Evolutionary conservation across 2,113 vertebrate genomes (phyloP).

Genomic region (Lichenostomus cassidix): DNA sequence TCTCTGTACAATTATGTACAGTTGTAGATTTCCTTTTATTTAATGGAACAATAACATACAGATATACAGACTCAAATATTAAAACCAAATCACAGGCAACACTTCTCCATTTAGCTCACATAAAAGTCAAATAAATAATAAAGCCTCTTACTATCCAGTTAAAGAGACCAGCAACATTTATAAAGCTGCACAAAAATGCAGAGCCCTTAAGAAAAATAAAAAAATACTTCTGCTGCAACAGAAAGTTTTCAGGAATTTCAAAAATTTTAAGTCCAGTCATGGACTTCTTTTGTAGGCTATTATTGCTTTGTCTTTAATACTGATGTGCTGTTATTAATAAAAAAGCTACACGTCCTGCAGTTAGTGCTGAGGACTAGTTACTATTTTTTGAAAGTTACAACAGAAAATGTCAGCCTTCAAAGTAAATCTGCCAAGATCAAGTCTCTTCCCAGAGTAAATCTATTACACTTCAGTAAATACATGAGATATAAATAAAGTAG

Average conservation of each 20-base stretch:
- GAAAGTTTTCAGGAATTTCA: background rate
- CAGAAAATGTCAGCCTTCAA: background rate
- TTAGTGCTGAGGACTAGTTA: background rate
- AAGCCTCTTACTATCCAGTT: background rate
- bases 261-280: background rate
- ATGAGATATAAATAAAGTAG: slow-evolving; percentile 32
- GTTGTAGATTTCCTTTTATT: background rate
- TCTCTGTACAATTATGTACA: background rate
- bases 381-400: background rate
- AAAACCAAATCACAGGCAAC: background rate
- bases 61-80: background rate
- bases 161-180: background rate
- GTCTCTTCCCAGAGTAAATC: slow-evolving; percentile 21
- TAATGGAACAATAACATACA: background rate
- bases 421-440: background rate
- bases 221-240: background rate
- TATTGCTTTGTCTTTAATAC: background rate
- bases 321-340: background rate
- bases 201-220: background rate
- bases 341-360: background rate
- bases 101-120: background rate
- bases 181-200: background rate
- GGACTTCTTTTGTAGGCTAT: background rate
- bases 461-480: slow-evolving; percentile 18
- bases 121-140: background rate